phyloP scores from a whole-genome alignment of 2,113 vertebrate genomes.

The Arvicanthis niloticus region DNA sequence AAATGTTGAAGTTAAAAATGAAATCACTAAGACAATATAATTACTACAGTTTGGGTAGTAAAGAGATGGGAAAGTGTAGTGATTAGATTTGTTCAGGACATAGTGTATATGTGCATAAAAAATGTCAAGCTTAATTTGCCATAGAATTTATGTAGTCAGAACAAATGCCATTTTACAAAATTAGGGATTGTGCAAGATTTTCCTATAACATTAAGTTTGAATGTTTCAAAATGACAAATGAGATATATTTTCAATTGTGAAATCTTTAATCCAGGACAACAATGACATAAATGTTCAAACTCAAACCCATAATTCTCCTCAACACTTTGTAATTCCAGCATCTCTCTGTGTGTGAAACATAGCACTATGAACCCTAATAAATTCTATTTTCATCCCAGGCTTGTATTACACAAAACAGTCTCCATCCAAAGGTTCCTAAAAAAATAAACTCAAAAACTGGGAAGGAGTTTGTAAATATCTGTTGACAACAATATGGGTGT shows the following conservation, averaged over 20 bases:
- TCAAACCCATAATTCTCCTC: neutral
- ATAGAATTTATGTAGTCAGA: neutral
- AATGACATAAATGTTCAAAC: neutral
- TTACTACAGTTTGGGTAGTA: too few species aligned
- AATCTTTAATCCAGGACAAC: neutral
- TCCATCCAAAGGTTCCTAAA: neutral
- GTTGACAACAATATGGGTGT: neutral
- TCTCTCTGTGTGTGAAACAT: neutral
- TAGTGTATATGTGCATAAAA: neutral
- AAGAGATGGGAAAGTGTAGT: rapidly evolving
- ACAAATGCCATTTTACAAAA: neutral
- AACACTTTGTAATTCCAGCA: neutral
- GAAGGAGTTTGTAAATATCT: neutral
- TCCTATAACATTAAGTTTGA: neutral
- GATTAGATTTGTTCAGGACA: neutral
- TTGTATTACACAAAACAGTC: neutral
- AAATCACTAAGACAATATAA: neutral
- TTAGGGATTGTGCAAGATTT: neutral
- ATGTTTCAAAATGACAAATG: neutral
- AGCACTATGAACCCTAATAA: neutral
- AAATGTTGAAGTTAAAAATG: neutral
- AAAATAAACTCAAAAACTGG: neutral
- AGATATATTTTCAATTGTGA: neutral
- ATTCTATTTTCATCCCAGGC: neutral
- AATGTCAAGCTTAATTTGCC: neutral